Evolutionary conservation across 2,797 vertebrate genomes (phyloP).

Genomic region (Chrosomus eos): DNA sequence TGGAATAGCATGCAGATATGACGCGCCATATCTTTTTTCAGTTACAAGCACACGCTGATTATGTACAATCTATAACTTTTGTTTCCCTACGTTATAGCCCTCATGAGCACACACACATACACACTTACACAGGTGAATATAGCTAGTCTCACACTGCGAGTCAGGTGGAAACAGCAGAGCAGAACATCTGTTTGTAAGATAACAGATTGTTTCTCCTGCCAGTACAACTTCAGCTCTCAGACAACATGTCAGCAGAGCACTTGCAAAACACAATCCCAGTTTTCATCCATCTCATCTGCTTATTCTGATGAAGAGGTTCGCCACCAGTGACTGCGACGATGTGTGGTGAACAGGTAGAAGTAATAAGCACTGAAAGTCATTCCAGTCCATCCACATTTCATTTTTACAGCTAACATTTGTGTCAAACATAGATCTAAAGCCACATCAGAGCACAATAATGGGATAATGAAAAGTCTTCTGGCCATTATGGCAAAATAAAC

Average conservation of each 20-base stretch:
- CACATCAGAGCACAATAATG: slow-evolving; percentile 3
- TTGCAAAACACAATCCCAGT: slow-evolving; percentile 25
- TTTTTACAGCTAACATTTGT: slow-evolving; percentile 18
- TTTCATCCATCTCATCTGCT: slow-evolving; percentile 27
- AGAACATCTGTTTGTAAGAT: slow-evolving; percentile 47
- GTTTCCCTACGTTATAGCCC: neutral
- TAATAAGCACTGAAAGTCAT: neutral
- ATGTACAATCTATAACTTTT: neutral
- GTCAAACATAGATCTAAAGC: slow-evolving; percentile 18
- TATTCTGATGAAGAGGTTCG: slow-evolving; percentile 31
- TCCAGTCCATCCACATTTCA: neutral
- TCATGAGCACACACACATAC: neutral
- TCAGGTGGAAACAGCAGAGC: slow-evolving; percentile 33
- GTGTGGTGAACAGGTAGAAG: neutral
- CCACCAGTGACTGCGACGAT: neutral
- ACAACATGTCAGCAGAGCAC: slow-evolving; percentile 22
- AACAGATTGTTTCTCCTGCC: slow-evolving; percentile 29
- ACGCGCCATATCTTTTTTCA: neutral
- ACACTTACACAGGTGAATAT: neutral
- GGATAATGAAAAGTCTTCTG: neutral
- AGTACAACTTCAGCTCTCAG: neutral
- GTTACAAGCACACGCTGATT: neutral
- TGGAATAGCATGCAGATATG: neutral
- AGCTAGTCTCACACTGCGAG: slow-evolving; percentile 21
- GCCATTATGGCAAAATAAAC: slow-evolving; percentile 2